A percentile compares a stretch with the other conserved stretches of the same genome.
Conservation (phyloP, 30 jellyfish, hydroid and myxozoan species). For the Nemopilema nomurai region DNA sequence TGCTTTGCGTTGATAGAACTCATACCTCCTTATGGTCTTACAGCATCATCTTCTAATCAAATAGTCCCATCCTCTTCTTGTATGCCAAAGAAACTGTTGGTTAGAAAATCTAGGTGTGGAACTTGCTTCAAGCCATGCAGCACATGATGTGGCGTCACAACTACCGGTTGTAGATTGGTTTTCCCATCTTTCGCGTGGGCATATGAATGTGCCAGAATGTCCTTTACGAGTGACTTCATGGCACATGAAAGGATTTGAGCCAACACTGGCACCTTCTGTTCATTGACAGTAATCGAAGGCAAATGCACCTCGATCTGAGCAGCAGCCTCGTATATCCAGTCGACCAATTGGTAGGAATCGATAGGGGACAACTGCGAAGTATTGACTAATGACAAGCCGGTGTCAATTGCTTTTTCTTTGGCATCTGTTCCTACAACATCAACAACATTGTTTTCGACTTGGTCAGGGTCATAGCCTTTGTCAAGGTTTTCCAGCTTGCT, state of each 20-base stretch:
- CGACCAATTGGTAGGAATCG: constrained; percentile 30
- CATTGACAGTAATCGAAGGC: constrained; percentile 32
- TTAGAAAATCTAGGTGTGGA: constrained; percentile 76
- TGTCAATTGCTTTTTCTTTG: background rate
- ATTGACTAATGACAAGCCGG: constrained; percentile 4
- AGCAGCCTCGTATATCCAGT: constrained; percentile 87
- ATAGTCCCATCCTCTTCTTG: constrained; percentile 59
- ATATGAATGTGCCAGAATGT: constrained; percentile 47
- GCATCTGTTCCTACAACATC: constrained; percentile 43
- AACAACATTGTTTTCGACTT: constrained; percentile 2
- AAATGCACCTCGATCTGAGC: constrained; percentile 76
- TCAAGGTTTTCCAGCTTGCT: constrained; percentile 3
- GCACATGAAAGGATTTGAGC: constrained; percentile 72
- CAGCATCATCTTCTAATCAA: too few species aligned
- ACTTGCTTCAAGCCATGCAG: constrained; percentile 26
- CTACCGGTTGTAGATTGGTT: constrained; percentile 63
- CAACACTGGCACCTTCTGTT: constrained; percentile 63
- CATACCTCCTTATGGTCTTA: background rate
- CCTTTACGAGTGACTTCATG: constrained; percentile 68
- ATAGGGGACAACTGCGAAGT: constrained; percentile 18
- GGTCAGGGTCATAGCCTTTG: constrained; percentile 8
- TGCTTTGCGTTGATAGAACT: background rate
- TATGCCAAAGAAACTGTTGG: constrained; percentile 67
- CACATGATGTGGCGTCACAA: constrained; percentile 75
- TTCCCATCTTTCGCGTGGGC: constrained; percentile 49